Percentiles rank a stretch among this genome's conserved stretches.
phyloP scores from a whole-genome alignment of 2,797 vertebrate species.

The Lepus oiostolus region DNA sequence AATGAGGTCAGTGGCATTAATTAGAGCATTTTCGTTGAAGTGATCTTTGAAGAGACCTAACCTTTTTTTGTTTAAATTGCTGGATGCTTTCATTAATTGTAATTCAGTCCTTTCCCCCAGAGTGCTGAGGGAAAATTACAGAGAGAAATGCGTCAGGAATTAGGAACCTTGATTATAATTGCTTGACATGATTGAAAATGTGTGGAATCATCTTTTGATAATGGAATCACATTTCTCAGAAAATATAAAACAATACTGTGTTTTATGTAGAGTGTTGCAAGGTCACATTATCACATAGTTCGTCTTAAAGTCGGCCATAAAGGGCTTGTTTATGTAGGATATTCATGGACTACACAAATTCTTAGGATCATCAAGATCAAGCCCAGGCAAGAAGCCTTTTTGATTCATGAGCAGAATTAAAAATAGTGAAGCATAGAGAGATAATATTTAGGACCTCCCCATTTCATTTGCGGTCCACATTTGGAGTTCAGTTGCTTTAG shows the following conservation, averaged over 20 bases:
- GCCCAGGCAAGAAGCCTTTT: not conserved
- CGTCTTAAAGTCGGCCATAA: not conserved
- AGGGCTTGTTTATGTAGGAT: not conserved
- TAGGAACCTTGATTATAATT: not conserved
- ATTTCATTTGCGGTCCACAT: accelerated
- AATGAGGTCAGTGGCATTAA: not conserved
- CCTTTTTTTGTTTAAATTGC: not conserved
- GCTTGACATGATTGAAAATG: not conserved
- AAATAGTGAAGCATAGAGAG: not conserved
- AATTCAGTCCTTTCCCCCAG: not conserved
- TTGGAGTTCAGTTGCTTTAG: not conserved
- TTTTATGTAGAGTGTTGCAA: not conserved
- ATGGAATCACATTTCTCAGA: not conserved
- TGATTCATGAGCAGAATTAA: not conserved
- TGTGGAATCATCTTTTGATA: not conserved
- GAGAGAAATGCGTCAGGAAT: not conserved
- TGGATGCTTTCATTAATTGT: not conserved
- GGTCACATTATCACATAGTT: not conserved
- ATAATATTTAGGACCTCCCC: accelerated
- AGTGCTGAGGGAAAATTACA: not conserved
- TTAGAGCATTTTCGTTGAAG: not conserved
- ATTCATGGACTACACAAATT: not conserved
- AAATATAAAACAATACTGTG: not conserved
- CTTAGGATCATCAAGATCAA: not conserved
- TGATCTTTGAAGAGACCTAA: not conserved